These are phyloP conservation scores for Dryadula phaetusa DNA, from an alignment of 2,888 invertebrate genomes.

Conservation along the genomic window DNA sequence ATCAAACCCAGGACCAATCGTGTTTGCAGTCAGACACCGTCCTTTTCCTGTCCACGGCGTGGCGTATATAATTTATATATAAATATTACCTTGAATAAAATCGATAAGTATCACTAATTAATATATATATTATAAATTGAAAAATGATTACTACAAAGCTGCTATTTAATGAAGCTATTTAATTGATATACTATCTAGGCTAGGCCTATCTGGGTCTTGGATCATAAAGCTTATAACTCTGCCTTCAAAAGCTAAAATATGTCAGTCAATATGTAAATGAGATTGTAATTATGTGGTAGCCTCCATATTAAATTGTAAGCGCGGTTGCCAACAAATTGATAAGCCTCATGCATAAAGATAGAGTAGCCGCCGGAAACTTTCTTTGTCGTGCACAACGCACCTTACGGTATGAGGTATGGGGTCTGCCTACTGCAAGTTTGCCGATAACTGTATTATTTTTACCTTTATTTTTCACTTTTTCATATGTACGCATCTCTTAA, in stretches of 20 bases:
- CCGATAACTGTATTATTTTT: constrained; percentile 29
- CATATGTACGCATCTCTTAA: too few relatives aligned
- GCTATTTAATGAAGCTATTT: constrained; percentile 44
- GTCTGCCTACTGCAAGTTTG: constrained; percentile 15
- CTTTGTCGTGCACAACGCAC: constrained; percentile 56
- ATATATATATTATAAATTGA: constrained; percentile 13
- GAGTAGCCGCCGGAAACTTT: constrained; percentile 56
- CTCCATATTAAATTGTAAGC: constrained; percentile 66
- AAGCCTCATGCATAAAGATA: constrained; percentile 74
- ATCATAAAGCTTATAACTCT: constrained; percentile 42
- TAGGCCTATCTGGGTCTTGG: constrained; percentile 39
- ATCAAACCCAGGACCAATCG: too few relatives aligned
- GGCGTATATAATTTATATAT: background rate
- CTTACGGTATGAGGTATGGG: constrained; percentile 40
- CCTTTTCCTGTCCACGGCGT: too few relatives aligned
- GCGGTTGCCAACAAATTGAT: constrained; percentile 67
- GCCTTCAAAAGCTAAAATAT: constrained; percentile 43
- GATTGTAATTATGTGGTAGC: constrained; percentile 63
- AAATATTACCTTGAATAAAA: background rate
- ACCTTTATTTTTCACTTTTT: constrained; percentile 13
- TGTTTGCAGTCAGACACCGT: too few relatives aligned
- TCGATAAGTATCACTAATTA: background rate
- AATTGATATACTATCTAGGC: constrained; percentile 44
- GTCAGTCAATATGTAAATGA: constrained; percentile 47
- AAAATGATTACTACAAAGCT: constrained; percentile 30